phyloP scores from a whole-genome alignment of 2,113 vertebrate species.

The Anoura caudifer region DNA sequence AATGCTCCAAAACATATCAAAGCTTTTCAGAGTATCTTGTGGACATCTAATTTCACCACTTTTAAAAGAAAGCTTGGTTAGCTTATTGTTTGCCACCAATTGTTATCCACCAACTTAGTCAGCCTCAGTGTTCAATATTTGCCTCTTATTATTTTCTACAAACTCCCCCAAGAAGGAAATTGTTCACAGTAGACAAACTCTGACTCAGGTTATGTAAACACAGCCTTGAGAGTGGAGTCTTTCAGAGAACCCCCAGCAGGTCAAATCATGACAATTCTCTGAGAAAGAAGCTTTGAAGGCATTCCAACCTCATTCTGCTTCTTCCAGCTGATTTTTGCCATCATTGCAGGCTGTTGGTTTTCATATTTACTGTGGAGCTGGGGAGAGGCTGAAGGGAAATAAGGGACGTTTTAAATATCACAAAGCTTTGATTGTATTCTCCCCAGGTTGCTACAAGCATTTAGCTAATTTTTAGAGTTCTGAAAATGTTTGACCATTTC shows the following conservation, averaged over 20 bases:
- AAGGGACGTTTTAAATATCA: neutral
- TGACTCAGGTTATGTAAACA: neutral
- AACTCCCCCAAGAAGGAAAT: neutral
- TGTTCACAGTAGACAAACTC: neutral
- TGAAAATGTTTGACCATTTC: neutral
- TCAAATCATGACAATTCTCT: neutral
- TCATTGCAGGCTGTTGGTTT: neutral
- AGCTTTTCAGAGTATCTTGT: neutral
- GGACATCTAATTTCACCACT: neutral
- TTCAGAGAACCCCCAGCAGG: neutral
- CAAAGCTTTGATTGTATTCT: neutral
- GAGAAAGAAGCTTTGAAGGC: neutral
- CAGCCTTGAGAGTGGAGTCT: neutral
- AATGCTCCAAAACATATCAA: neutral
- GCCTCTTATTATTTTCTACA: neutral
- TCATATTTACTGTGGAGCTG: neutral
- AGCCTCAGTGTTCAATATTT: neutral
- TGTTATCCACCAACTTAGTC: neutral
- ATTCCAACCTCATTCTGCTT: neutral
- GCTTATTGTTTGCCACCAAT: neutral
- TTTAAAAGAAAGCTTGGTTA: neutral
- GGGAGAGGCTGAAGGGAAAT: neutral
- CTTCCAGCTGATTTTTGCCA: neutral
- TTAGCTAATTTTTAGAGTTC: slow-evolving; percentile 6
- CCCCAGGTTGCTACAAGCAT: neutral